These are phyloP conservation scores for Neolamprologus fasciatus DNA, from an alignment of 2,113 vertebrate genomes.

Conservation along the genomic window DNA sequence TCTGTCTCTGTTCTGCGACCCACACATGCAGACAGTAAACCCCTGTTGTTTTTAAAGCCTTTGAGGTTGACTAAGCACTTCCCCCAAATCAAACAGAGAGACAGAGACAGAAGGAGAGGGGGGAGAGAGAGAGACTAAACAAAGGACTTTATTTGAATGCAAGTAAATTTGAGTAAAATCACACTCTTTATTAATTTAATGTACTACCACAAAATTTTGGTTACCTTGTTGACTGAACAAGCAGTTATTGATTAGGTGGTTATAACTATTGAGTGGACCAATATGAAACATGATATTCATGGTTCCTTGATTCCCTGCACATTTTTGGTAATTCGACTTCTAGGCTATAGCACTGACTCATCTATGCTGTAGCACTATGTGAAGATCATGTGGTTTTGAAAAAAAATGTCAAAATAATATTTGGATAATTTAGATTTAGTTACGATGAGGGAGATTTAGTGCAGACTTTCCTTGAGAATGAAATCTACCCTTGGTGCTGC, in stretches of 20 bases:
- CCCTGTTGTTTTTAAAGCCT: slow-evolving; percentile 38
- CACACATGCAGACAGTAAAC: not conserved
- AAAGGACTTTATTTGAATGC: not conserved
- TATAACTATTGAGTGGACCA: not conserved
- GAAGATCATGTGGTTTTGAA: not conserved
- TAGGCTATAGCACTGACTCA: not conserved
- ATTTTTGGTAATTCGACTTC: not conserved
- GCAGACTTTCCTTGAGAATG: not conserved
- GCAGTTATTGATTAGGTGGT: not conserved
- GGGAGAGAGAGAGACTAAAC: not conserved
- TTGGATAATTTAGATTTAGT: not conserved
- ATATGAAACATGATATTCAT: not conserved
- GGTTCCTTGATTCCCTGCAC: not conserved
- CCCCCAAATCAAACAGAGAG: slow-evolving; percentile 37
- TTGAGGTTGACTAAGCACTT: slow-evolving; percentile 2
- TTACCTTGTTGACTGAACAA: not conserved
- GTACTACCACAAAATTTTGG: not conserved
- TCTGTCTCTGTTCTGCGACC: not conserved
- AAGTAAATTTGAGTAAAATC: not conserved
- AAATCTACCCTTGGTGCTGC: not conserved
- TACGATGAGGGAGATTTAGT: not conserved
- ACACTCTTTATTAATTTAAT: not conserved
- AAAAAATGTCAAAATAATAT: not conserved
- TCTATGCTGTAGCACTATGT: not conserved
- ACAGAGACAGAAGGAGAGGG: not conserved